Percentiles rank a stretch among this genome's conserved stretches.
These are phyloP conservation scores for Parnassius smintheus DNA, from an alignment of 2,888 invertebrate genomes.

Conservation along the genomic window DNA sequence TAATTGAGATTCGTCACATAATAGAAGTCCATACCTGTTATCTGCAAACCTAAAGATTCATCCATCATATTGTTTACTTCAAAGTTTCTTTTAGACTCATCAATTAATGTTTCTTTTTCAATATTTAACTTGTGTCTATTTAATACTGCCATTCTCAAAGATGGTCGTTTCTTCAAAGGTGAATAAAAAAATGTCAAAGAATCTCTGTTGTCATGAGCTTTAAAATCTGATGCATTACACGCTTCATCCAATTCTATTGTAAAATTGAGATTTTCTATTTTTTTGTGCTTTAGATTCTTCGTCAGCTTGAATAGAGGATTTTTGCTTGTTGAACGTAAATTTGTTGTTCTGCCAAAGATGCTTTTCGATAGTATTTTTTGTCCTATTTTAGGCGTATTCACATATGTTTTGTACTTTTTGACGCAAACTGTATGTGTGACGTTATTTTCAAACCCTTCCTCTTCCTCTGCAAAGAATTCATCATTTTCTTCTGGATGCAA, in stretches of 20 bases:
- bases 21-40: constrained; percentile 55
- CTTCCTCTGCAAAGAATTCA: constrained; percentile 52
- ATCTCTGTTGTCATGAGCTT: constrained; percentile 42
- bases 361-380: constrained; percentile 52
- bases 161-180: constrained; percentile 54
- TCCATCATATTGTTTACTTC: constrained; percentile 49
- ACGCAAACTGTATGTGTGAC: constrained; percentile 53
- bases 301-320: constrained; percentile 55
- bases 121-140: constrained; percentile 44
- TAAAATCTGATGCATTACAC: constrained; percentile 46
- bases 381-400: constrained; percentile 46
- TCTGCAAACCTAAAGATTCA: constrained; percentile 61
- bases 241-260: constrained; percentile 62
- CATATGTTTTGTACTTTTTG: constrained; percentile 50
- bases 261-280: constrained; percentile 59
- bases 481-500: constrained; percentile 63
- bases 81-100: constrained; percentile 28
- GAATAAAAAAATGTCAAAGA: constrained; percentile 60
- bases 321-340: constrained; percentile 52
- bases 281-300: constrained; percentile 53
- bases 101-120: constrained; percentile 32
- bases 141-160: constrained; percentile 60
- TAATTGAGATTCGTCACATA: no score
- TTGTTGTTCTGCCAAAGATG: constrained; percentile 55
- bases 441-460: constrained; percentile 42